phyloP scores from a whole-genome alignment of 2,113 vertebrate species.

The Chloropsis cyanopogon region DNA sequence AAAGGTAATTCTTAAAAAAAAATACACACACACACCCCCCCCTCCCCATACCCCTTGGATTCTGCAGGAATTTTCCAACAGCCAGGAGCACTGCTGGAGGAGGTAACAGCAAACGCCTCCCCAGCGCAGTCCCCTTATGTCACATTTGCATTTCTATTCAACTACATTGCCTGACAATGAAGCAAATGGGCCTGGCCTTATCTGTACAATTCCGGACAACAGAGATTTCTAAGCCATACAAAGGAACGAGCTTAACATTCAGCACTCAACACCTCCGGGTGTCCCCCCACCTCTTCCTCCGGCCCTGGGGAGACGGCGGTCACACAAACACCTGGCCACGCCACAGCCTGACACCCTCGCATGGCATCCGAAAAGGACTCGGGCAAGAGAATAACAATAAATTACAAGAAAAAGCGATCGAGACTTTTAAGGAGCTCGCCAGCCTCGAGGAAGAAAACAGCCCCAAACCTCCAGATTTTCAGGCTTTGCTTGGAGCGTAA shows the following conservation, averaged over 20 bases:
- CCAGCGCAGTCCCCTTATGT: conserved; percentile 55
- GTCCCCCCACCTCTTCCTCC: not conserved
- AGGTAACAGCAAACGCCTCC: conserved; percentile 34
- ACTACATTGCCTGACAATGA: conserved; percentile 70
- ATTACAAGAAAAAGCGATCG: not conserved
- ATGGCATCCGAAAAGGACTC: not conserved
- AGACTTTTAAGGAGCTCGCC: not conserved
- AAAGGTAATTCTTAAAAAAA: conserved; percentile 58
- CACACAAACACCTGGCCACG: conserved; percentile 48
- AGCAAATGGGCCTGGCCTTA: conserved; percentile 71
- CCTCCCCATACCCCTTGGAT: not conserved
- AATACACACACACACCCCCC: not conserved
- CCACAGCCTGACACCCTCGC: not conserved
- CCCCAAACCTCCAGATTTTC: not conserved
- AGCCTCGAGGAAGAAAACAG: not conserved
- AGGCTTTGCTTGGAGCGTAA: conserved; percentile 13
- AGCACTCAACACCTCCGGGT: conserved; percentile 41
- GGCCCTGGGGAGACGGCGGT: not conserved
- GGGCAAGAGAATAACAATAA: not conserved
- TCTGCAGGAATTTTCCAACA: conserved; percentile 62
- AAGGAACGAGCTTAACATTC: conserved; percentile 68
- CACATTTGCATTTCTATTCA: conserved; percentile 79
- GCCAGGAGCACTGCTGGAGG: conserved; percentile 8
- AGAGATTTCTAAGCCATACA: conserved; percentile 70
- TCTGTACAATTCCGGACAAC: conserved; percentile 73